Evolutionary conservation across 2,888 invertebrate genomes (phyloP).

Genomic region (Drosophila robusta): DNA sequence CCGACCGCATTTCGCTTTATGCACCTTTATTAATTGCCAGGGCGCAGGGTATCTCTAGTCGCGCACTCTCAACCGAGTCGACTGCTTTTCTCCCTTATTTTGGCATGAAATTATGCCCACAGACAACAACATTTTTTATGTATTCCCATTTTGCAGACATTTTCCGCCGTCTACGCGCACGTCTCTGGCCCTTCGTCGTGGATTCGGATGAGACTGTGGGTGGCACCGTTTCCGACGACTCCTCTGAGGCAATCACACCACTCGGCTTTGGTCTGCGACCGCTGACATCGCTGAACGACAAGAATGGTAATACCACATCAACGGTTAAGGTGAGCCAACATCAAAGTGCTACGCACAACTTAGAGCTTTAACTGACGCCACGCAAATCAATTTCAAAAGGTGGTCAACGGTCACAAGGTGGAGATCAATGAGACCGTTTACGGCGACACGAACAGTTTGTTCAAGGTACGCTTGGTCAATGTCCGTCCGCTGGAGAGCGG

Average conservation of each 20-base stretch:
- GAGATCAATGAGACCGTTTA: slow-evolving; percentile 87
- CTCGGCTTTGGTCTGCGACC: slow-evolving; percentile 49
- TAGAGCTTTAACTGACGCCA: background rate
- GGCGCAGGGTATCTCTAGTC: background rate
- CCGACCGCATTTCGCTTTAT: too few species aligned
- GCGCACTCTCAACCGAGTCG: background rate
- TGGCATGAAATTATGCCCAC: slow-evolving; percentile 63
- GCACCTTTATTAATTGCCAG: too few species aligned
- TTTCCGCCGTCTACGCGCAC: slow-evolving; percentile 82
- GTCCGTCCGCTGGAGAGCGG: slow-evolving; percentile 85
- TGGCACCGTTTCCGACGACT: slow-evolving; percentile 35
- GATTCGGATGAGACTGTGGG: slow-evolving; percentile 46
- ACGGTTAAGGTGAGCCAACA: slow-evolving; percentile 82
- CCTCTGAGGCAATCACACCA: slow-evolving; percentile 38
- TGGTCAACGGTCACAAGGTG: slow-evolving; percentile 86
- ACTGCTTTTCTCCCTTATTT: slow-evolving; percentile 39
- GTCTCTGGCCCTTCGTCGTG: slow-evolving; percentile 70
- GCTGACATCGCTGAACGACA: slow-evolving; percentile 53
- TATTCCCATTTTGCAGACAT: slow-evolving; percentile 70
- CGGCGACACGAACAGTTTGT: slow-evolving; percentile 83
- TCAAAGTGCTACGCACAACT: slow-evolving; percentile 3
- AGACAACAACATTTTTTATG: slow-evolving; percentile 47
- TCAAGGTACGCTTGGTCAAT: slow-evolving; percentile 86
- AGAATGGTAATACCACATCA: slow-evolving; percentile 84
- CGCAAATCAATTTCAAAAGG: slow-evolving; percentile 73